phyloP scores from a whole-genome alignment of 2,888 invertebrate species.

The Holacanthella duospinosa region DNA sequence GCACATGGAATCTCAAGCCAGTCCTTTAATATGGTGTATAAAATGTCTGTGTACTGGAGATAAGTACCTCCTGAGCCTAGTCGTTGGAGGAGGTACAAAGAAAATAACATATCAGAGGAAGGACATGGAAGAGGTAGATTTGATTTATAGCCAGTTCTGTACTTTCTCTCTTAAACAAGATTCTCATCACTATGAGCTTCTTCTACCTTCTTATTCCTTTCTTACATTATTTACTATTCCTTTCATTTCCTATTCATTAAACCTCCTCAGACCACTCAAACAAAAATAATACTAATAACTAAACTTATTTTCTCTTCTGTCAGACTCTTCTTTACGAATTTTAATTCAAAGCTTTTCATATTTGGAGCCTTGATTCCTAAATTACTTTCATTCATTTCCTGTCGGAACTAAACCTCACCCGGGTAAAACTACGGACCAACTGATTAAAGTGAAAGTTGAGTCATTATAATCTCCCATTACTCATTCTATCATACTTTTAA shows the following conservation, averaged over 20 bases:
- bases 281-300: too few species aligned
- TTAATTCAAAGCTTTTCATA: too few species aligned
- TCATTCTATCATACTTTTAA: too few species aligned
- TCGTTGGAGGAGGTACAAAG: background rate
- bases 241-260: background rate
- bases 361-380: too few species aligned
- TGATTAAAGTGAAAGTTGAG: too few species aligned
- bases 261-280: background rate
- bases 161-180: slow-evolving; percentile 5
- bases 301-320: too few species aligned
- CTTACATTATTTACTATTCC: background rate
- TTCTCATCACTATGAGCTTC: background rate
- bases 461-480: too few species aligned
- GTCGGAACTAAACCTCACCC: too few species aligned
- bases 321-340: too few species aligned
- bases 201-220: background rate
- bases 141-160: slow-evolving; percentile 4
- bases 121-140: slow-evolving; percentile 1
- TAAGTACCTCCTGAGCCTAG: background rate
- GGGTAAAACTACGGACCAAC: too few species aligned
- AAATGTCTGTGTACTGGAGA: slow-evolving; percentile 3
- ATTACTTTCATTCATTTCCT: too few species aligned
- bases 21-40: slow-evolving; percentile 3
- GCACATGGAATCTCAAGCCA: too few species aligned
- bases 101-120: background rate